A percentile compares a stretch with the other conserved stretches of the same genome.
These are phyloP conservation scores for Drosophila seguyi DNA, from an alignment of 1,140 invertebrate species.

Conservation along the genomic window DNA sequence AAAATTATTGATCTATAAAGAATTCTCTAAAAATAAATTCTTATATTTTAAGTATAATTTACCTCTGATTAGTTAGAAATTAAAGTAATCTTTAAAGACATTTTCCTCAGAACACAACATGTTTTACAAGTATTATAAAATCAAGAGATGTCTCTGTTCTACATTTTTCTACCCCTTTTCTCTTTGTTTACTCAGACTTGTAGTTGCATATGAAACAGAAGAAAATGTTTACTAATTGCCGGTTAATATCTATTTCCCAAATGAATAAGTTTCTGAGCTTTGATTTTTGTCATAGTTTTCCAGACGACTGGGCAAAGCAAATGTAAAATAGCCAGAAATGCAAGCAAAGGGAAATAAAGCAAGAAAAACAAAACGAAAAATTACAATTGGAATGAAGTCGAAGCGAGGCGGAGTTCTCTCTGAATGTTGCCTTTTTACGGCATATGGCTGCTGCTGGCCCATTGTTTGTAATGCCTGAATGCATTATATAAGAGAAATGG, in stretches of 20 bases:
- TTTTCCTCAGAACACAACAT: background rate
- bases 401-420: slow-evolving; percentile 20
- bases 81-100: background rate
- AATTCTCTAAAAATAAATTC: background rate
- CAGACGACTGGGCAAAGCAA: slow-evolving; percentile 38
- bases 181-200: slow-evolving; percentile 47
- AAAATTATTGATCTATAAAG: background rate
- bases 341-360: slow-evolving; percentile 20
- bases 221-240: slow-evolving; percentile 61
- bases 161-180: background rate
- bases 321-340: slow-evolving; percentile 26
- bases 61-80: too few relatives aligned
- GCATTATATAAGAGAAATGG: slow-evolving; percentile 22
- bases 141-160: background rate
- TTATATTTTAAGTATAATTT: background rate
- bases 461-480: slow-evolving; percentile 52
- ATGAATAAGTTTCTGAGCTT: slow-evolving; percentile 66
- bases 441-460: slow-evolving; percentile 38
- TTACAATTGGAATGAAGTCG: slow-evolving; percentile 26
- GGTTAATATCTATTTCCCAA: slow-evolving; percentile 75
- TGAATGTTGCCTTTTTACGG: slow-evolving; percentile 39
- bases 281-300: slow-evolving; percentile 52
- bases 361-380: slow-evolving; percentile 44
- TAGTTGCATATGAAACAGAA: slow-evolving; percentile 27
- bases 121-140: background rate